phyloP scores from a whole-genome alignment of 2,888 invertebrate genomes.

The Villa cingulata region DNA sequence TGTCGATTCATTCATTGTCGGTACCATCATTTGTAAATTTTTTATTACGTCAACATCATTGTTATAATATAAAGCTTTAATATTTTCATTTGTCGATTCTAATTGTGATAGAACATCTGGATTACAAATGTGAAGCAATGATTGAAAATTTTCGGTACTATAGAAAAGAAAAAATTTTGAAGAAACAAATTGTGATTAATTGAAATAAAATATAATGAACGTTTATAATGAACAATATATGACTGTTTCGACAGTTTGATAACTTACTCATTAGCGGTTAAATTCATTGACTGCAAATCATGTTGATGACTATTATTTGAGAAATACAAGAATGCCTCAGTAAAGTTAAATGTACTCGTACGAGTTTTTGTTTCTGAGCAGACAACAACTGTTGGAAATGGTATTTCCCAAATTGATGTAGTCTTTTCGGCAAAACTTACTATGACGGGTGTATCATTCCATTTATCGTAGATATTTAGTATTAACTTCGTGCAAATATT shows the following conservation, averaged over 20 bases:
- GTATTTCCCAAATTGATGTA: slow-evolving; percentile 44
- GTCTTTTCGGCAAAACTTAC: slow-evolving; percentile 62
- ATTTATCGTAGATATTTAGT: slow-evolving; percentile 51
- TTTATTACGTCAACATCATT: slow-evolving; percentile 42
- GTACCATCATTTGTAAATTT: slow-evolving; percentile 41
- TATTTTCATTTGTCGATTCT: too few species aligned
- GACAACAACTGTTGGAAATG: slow-evolving; percentile 51
- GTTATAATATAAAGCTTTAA: not conserved
- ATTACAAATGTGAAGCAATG: slow-evolving; percentile 2
- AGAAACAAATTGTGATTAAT: too few species aligned
- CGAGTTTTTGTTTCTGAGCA: slow-evolving; percentile 50
- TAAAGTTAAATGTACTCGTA: slow-evolving; percentile 45
- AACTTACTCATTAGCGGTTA: slow-evolving; percentile 23
- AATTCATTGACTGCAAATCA: slow-evolving; percentile 5
- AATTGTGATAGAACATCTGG: slow-evolving; percentile 20
- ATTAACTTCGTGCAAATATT: slow-evolving; percentile 46
- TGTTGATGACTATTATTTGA: not conserved
- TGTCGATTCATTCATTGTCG: slow-evolving; percentile 41
- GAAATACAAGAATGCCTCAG: slow-evolving; percentile 1
- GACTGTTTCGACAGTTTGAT: too few species aligned
- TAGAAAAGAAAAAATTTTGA: too few species aligned
- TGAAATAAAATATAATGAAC: too few species aligned
- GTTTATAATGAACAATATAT: too few species aligned
- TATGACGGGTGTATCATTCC: slow-evolving; percentile 57
- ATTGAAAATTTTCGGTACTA: not conserved